Evolutionary conservation across 2,888 invertebrate species (phyloP).

Genomic region (Heteromurus nitidus): DNA sequence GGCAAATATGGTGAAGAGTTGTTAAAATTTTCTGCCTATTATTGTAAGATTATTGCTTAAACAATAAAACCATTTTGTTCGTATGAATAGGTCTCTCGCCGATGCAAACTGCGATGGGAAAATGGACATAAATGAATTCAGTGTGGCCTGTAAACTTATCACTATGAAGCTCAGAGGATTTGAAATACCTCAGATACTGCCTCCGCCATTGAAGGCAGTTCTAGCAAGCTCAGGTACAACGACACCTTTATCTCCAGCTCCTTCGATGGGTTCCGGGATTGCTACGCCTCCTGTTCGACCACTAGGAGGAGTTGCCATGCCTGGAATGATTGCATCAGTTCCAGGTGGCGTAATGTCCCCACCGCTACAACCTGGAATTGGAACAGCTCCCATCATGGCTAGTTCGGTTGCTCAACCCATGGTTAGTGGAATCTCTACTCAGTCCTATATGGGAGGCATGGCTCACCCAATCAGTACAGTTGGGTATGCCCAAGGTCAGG

Average conservation of each 20-base stretch:
- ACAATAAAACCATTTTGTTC: background rate
- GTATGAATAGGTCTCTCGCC: constrained; percentile 79
- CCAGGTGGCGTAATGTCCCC: constrained; percentile 55
- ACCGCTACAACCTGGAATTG: constrained; percentile 61
- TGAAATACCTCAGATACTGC: constrained; percentile 91
- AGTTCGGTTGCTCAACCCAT: constrained; percentile 56
- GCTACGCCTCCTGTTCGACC: constrained; percentile 59
- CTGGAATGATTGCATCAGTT: constrained; percentile 64
- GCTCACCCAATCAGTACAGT: constrained; percentile 32
- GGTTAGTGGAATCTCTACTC: constrained; percentile 15
- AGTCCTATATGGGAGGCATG: constrained; percentile 28
- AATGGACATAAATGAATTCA: constrained; percentile 96
- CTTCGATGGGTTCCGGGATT: constrained; percentile 67
- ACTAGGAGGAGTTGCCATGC: constrained; percentile 64
- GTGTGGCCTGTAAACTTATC: constrained; percentile 97
- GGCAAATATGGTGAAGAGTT: constrained; percentile 92
- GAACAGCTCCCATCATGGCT: constrained; percentile 25
- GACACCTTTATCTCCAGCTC: constrained; percentile 65
- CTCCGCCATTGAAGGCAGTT: constrained; percentile 79
- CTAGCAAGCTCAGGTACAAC: constrained; percentile 70
- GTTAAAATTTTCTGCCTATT: constrained; percentile 58
- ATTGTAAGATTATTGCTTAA: background rate
- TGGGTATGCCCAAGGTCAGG: no score
- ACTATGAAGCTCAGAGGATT: constrained; percentile 93
- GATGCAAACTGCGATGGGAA: constrained; percentile 98